Base-by-base conservation (phyloP, 2,888 invertebrate species). In the Xanthorhoe spadicearia region DNA sequence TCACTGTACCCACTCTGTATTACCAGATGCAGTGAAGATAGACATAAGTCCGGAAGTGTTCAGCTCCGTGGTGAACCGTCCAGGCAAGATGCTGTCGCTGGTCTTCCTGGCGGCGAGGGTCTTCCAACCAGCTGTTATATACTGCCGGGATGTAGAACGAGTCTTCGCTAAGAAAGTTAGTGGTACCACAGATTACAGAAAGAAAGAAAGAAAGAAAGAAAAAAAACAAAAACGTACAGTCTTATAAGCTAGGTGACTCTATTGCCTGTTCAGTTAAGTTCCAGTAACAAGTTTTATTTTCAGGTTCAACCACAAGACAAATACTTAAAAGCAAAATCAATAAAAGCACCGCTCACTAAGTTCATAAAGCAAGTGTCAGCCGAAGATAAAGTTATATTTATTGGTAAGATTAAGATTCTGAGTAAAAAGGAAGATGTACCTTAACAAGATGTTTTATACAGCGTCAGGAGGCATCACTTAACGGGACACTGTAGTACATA, bases 11-110 rank as follows among this genome's bases (percentile, higher is more conserved):
- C n/a, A n/a, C n/a, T n/a, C n/a, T n/a, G n/a, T n/a, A n/a, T n/a
- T 68, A 60, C 2, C 72, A 87, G 87, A 84, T 72, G 87, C 83
- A 7, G 73, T 87, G 0, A 87, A 86, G 66, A 81, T 87, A 1
- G 83, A 87, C 55, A 84, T 87, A 61, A 74, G 78, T 0, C 86
- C 87, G 0, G 83, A 84, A 57, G 74, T 77, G 0, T 83, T 86
- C 53, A 82, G 77, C n/a, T 74, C 82, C 0, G 55, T 75, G 0
- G 3, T 67, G 0, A 15, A 59, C 0, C 71, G 53, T 0, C 79
- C 83, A 0, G 43, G 23, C 0, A 81, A 78, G 17, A 52, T 73
- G 0, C 15, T 86, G 13, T n/a, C 48, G 0, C 74, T 75, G 10
- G 84, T 78, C 0, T 80, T 86, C 38, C 19, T 65, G 0, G 79